These are phyloP conservation scores for Hemicrepidius hirtus DNA, from an alignment of 2,888 invertebrate species.

Conservation along the genomic window DNA sequence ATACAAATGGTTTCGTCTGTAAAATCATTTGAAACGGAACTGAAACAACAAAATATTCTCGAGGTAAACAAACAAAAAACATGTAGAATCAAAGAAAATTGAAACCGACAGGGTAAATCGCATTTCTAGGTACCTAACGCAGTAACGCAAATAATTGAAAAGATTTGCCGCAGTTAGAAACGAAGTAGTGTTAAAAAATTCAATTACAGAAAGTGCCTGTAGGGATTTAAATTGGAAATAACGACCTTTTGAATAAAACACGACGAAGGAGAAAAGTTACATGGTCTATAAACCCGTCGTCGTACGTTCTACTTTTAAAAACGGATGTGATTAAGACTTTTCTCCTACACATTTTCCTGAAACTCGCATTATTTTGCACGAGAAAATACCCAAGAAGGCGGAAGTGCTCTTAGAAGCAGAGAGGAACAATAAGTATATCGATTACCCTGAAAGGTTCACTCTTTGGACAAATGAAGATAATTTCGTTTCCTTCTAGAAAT, in stretches of 20 bases:
- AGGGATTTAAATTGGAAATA: conserved; percentile 24
- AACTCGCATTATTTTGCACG: not conserved
- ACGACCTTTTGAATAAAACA: conserved; percentile 27
- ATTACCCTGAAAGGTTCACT: conserved; percentile 13
- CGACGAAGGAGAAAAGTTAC: conserved; percentile 1
- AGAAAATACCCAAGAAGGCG: not conserved
- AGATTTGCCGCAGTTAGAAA: not conserved
- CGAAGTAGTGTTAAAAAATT: conserved; percentile 23
- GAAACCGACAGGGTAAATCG: not conserved
- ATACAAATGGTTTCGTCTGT: no score
- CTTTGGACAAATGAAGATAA: conserved; percentile 28
- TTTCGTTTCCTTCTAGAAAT: conserved; percentile 23
- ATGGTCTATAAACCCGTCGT: not conserved
- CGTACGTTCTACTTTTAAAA: not conserved
- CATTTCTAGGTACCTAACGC: not conserved
- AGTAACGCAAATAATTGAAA: conserved; percentile 1
- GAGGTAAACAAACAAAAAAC: no score
- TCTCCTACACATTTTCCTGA: not conserved
- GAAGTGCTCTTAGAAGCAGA: not conserved
- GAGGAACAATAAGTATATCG: conserved; percentile 10
- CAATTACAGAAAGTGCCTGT: conserved; percentile 29
- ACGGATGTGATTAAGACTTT: conserved; percentile 15
- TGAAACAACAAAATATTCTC: no score
- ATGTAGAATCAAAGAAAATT: not conserved
- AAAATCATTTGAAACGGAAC: no score